Conservation (phyloP, 2,888 invertebrate genomes). For the Brachyptera risi region DNA sequence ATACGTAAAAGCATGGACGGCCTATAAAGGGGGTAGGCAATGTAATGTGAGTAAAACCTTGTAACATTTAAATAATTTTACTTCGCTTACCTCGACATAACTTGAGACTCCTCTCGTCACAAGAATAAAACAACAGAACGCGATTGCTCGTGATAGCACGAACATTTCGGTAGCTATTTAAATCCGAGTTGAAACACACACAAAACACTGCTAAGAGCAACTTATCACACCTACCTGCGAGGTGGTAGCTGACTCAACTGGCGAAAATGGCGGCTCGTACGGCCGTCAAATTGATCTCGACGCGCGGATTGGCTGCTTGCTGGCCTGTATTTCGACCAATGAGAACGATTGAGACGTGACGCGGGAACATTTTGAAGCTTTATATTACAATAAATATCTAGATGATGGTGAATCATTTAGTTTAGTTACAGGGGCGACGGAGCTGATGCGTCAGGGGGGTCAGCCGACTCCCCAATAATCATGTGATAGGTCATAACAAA, state of each 20-base stretch:
- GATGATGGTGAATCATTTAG: too few relatives aligned
- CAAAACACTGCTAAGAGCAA: conserved; percentile 2
- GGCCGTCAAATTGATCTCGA: not conserved
- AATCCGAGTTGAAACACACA: conserved; percentile 11
- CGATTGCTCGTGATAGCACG: conserved; percentile 23
- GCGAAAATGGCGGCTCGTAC: not conserved
- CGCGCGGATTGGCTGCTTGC: not conserved
- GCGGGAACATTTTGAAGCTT: not conserved
- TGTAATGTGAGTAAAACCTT: too few relatives aligned
- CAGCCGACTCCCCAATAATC: too few relatives aligned
- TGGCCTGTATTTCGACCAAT: not conserved
- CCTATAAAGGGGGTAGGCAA: too few relatives aligned
- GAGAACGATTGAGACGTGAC: not conserved
- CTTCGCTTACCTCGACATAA: conserved; percentile 28
- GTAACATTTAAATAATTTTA: too few relatives aligned
- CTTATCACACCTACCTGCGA: conserved; percentile 8
- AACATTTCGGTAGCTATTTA: conserved; percentile 23
- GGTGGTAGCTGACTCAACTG: conserved; percentile 3
- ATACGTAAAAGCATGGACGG: too few relatives aligned
- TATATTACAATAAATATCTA: too few relatives aligned
- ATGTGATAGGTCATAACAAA: too few relatives aligned
- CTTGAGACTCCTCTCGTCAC: conserved; percentile 26
- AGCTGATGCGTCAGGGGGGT: too few relatives aligned
- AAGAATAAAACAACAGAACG: conserved; percentile 25
- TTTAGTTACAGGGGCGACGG: too few relatives aligned